Evolutionary conservation across 2,113 vertebrate genomes (phyloP), one percentile per base, ranked within the genome.

Genomic region (Nothoprocta pentlandii): DNA sequence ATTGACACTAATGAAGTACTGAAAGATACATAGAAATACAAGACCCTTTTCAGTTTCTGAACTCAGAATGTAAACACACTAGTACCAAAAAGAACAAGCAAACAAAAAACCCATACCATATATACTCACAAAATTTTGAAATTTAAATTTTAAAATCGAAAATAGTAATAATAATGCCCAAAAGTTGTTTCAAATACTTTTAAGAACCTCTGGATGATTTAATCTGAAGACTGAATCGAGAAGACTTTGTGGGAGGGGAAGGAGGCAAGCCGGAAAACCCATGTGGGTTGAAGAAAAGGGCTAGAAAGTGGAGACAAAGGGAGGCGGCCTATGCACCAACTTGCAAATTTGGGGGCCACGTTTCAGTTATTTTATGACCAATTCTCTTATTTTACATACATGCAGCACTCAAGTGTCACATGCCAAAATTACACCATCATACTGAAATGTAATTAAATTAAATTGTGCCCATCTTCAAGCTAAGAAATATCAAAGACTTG

Each of bases 121-220:
- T 25, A 84, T 77, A 21, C 62, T 59, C 25, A 80, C 1, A 12
- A 73, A 54, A 73, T 36, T 76, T 87, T 58, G 66, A 51, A 76
- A 71, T 34, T 68, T 53, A 61, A 28, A 30, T 6, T 66, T 80
- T 2, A 9, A 5, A 68, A 36, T 16, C 26, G 36, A 23, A 5
- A 30, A 14, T 22, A 23, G 34, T 16, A 5, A 30, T 16, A 5
- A 30, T 16, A 54, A 22, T 34, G 36, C 58, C 32, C 70, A 85
- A 79, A 84, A 82, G 39, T 10, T 49, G 69, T 49, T 28, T 12
- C 36, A 80, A 58, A 20, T 46, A 46, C n/a, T 68, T 80, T 92
- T 23, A 78, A 32, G 15, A 93, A 83, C 61, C 77, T 84, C 90
- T 94, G 76, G 73, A 92, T 42, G 86, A 42, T n/a, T 84, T 74